Percentiles rank a stretch among this genome's conserved stretches.
phyloP scores from a whole-genome alignment of 1,140 invertebrate genomes.

The Drosophila orena region DNA sequence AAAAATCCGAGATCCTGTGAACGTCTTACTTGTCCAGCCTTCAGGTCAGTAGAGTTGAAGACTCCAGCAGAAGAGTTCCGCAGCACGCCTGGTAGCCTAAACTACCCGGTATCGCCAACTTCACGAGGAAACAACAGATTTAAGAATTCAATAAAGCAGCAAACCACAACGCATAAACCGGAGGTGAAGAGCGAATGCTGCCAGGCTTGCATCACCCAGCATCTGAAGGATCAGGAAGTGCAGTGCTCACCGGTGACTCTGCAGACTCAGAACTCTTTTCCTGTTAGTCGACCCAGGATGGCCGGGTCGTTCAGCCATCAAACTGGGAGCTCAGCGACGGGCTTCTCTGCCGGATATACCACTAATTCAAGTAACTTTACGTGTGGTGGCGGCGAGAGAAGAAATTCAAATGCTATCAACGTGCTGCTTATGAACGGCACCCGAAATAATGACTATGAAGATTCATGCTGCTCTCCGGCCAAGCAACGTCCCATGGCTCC shows the following conservation, averaged over 20 bases:
- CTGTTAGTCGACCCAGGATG: not conserved
- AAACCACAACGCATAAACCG: not conserved
- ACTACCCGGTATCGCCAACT: no score
- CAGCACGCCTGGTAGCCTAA: not conserved
- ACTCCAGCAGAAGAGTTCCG: not conserved
- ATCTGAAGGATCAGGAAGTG: conserved; percentile 10
- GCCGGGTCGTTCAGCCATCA: not conserved
- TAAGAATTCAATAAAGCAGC: not conserved
- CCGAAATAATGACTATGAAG: conserved; percentile 1
- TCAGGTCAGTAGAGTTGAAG: not conserved
- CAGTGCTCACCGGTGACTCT: conserved; percentile 7
- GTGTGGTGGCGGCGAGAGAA: not conserved
- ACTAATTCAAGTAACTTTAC: not conserved
- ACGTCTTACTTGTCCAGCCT: no score
- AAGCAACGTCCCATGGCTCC: not conserved
- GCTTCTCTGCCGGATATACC: not conserved
- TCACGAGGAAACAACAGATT: not conserved
- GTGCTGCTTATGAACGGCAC: conserved; percentile 52
- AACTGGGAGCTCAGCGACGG: not conserved
- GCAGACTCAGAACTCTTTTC: not conserved
- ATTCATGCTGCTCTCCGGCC: conserved; percentile 2
- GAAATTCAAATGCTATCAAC: conserved; percentile 36
- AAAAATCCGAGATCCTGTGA: not conserved
- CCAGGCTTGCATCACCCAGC: not conserved
- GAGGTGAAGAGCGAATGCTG: not conserved